Percentiles rank a stretch among this genome's conserved stretches.
phyloP scores from a whole-genome alignment of 1,140 invertebrate genomes.

The Plutomurus gul region DNA sequence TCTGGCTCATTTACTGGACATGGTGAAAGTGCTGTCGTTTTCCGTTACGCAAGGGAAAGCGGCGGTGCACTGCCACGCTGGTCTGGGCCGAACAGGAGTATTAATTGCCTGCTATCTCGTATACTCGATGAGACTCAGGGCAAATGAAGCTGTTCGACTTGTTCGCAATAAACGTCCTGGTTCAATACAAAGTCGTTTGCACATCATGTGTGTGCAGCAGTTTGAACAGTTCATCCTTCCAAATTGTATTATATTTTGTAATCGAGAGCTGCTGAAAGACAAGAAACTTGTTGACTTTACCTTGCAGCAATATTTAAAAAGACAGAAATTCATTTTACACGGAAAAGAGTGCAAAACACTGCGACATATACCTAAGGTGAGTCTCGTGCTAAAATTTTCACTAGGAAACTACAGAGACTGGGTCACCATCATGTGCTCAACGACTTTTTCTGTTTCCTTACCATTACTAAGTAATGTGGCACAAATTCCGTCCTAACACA shows the following conservation, averaged over 20 bases:
- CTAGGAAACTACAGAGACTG: no score
- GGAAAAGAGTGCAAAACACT: constrained; percentile 78
- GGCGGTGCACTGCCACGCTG: constrained; percentile 88
- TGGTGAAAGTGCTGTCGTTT: constrained; percentile 87
- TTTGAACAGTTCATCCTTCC: constrained; percentile 81
- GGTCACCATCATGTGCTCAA: no score
- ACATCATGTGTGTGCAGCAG: constrained; percentile 78
- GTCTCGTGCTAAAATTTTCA: no score
- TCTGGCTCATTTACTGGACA: constrained; percentile 74
- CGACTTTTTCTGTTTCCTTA: no score
- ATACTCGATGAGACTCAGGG: constrained; percentile 73
- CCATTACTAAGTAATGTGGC: no score
- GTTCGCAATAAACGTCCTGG: constrained; percentile 77
- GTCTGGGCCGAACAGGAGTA: constrained; percentile 81
- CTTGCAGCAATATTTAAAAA: constrained; percentile 70
- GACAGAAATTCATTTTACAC: constrained; percentile 75
- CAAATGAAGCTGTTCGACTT: constrained; percentile 79
- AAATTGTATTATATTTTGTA: constrained; percentile 75
- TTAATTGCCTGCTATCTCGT: constrained; percentile 85
- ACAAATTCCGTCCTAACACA: no score
- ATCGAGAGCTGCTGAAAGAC: constrained; percentile 61
- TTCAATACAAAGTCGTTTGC: constrained; percentile 79
- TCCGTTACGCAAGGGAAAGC: constrained; percentile 79
- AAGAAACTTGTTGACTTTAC: constrained; percentile 68
- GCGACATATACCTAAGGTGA: constrained; percentile 78